Base-by-base conservation (phyloP, 2,888 invertebrate genomes). In the Pediacus dermestoides region DNA sequence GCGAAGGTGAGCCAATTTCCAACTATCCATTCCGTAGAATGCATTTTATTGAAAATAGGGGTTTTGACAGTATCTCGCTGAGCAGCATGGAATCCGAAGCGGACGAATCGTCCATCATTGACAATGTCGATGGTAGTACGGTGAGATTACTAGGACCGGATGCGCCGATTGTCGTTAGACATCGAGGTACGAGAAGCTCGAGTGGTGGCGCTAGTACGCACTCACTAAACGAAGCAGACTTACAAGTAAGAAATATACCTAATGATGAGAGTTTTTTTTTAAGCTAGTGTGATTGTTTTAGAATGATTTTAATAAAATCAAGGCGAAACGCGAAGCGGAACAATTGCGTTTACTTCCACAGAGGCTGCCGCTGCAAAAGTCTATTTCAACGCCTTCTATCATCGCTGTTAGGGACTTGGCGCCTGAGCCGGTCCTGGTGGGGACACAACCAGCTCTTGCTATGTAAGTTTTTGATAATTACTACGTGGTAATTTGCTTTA, bases 361-460 rank as follows among this genome's bases (percentile, higher is more conserved):
- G 34, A 76, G 88, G 12, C 74, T 89, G 57, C 88, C 89, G 39
- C 74, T 91, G 34, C 91, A 91, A 71, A 91, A 91, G 73, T 89
- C 89, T 33, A 85, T 91, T 39, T 91, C 91, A 10, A 91, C 91
- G 34, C 90, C 90, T 32, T 89, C 89, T 51, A 91, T 91, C 45
- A 85, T 89, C 32, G 85, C 86, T 16, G 76, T 78, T 16, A 71
- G 77, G 45, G 78, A 79, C 52, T 71, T 78, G 52, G 74, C 71
- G 36, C 77, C 77, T 49, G 78, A 80, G 58, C 77, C 60, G 71
- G 57, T 53, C 60, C 56, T 64, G 64, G 71, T 28, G 66, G 74
- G 42, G 63, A 70, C 70, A 9, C 69, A 72, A 41, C 74, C 76
- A 6, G 73, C 74, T n/a, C 64, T 77, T 36, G 73, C 75, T 46